A percentile compares a stretch with the other conserved stretches of the same genome.
These are phyloP conservation scores for Ginglymostoma cirratum DNA, from an alignment of 2,113 vertebrate species.

Conservation along the genomic window DNA sequence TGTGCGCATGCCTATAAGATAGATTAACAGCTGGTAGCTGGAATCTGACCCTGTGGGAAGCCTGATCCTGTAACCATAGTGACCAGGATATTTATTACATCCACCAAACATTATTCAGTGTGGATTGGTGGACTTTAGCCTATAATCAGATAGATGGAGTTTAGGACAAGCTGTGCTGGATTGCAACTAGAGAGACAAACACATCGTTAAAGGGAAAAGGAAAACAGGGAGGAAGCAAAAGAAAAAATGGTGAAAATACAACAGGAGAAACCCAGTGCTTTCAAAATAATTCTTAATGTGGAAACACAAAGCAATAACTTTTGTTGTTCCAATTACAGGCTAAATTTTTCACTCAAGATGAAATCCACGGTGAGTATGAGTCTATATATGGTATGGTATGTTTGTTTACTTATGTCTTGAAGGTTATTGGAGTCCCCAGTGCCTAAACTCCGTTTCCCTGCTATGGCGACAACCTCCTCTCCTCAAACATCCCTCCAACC, in stretches of 20 bases:
- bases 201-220: accelerated
- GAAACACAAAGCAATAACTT: background rate
- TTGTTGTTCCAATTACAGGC: slow-evolving; percentile 55
- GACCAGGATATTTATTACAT: slow-evolving; percentile 50
- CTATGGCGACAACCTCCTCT: background rate
- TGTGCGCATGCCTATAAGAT: background rate
- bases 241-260: slow-evolving; percentile 1
- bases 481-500: background rate
- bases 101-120: slow-evolving; percentile 41
- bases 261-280: background rate
- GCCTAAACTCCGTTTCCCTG: background rate
- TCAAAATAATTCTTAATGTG: background rate
- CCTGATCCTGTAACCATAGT: slow-evolving; percentile 49
- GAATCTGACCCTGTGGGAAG: slow-evolving; percentile 45
- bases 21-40: slow-evolving; percentile 32
- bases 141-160: background rate
- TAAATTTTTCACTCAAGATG: slow-evolving; percentile 81
- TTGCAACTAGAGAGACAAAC: background rate
- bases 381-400: background rate
- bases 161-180: background rate
- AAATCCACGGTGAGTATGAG: slow-evolving; percentile 71
- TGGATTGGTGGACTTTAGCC: slow-evolving; percentile 53
- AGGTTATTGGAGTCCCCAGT: background rate
- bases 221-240: slow-evolving; percentile 48
- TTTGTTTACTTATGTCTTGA: background rate